Evolutionary conservation across 2,888 invertebrate genomes (phyloP).

Genomic region (Caenorhabditis zanzibari): DNA sequence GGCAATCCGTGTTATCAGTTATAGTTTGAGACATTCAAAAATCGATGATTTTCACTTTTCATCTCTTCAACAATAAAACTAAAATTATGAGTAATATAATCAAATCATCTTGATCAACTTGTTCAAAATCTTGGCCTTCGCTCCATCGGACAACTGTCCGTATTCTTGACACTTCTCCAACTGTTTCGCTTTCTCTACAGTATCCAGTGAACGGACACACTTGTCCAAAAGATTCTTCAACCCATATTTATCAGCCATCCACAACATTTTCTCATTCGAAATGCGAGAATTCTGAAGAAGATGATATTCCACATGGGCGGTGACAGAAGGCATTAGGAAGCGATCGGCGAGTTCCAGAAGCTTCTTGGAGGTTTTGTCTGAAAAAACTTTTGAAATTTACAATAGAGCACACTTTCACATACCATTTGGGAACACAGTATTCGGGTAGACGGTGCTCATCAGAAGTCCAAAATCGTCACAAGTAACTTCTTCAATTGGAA

Average conservation of each 20-base stretch:
- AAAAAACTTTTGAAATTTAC: neutral
- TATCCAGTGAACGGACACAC: neutral
- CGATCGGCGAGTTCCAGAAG: conserved; percentile 9
- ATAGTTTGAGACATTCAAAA: too few relatives aligned
- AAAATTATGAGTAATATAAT: too few relatives aligned
- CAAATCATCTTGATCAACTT: too few relatives aligned
- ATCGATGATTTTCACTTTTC: too few relatives aligned
- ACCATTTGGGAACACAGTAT: conserved; percentile 15
- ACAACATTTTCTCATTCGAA: neutral
- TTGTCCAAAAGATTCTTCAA: neutral
- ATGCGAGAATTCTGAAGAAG: neutral
- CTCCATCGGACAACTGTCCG: neutral
- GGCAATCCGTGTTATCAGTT: too few relatives aligned
- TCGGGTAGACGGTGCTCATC: neutral
- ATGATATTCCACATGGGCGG: neutral
- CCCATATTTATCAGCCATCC: neutral
- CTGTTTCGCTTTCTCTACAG: neutral
- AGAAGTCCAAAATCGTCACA: neutral
- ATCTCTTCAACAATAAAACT: too few relatives aligned
- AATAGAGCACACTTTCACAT: neutral
- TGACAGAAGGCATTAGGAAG: neutral
- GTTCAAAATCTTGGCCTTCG: neutral
- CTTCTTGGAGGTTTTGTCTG: conserved; percentile 18
- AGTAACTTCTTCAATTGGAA: conserved; percentile 3
- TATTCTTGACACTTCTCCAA: neutral